These are phyloP conservation scores for Alloplasta piceator DNA, from an alignment of 2,888 invertebrate species.

Conservation along the genomic window DNA sequence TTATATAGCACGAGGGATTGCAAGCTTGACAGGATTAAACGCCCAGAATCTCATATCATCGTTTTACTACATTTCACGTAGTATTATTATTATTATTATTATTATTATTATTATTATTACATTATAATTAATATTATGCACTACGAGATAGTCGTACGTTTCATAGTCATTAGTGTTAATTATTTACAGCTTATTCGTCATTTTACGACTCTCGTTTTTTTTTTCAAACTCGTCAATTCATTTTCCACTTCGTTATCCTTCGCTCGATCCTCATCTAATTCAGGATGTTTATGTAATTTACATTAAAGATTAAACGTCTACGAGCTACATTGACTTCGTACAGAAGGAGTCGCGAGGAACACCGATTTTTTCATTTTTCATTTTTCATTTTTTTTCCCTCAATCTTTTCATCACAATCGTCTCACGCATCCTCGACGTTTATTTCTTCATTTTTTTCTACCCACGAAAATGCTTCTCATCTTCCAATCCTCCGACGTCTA, in stretches of 20 bases:
- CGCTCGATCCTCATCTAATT: no score
- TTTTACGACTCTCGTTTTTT: no score
- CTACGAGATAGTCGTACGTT: no score
- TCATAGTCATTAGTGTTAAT: no score
- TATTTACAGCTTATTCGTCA: no score
- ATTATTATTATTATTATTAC: conserved; percentile 11
- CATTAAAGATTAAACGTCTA: conserved; percentile 61
- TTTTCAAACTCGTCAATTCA: no score
- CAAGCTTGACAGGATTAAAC: conserved; percentile 67
- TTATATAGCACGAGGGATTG: conserved; percentile 49
- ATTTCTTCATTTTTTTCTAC: background rate
- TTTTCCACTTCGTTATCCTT: no score
- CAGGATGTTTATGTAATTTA: background rate
- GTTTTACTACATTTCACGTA: conserved; percentile 40
- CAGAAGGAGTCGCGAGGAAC: conserved; percentile 73
- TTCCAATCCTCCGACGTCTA: conserved; percentile 33
- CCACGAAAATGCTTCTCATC: background rate
- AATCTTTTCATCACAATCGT: conserved; percentile 24
- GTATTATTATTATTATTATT: conserved; percentile 40
- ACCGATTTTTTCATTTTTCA: conserved; percentile 31
- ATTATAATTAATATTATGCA: conserved; percentile 39
- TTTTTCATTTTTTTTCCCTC: background rate
- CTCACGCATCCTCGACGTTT: conserved; percentile 33
- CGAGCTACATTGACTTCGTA: conserved; percentile 73
- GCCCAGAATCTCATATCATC: conserved; percentile 52